A percentile compares a stretch with the other conserved stretches of the same genome.
Evolutionary conservation across 2,797 vertebrate genomes (phyloP).

Genomic region (Morus bassanus): DNA sequence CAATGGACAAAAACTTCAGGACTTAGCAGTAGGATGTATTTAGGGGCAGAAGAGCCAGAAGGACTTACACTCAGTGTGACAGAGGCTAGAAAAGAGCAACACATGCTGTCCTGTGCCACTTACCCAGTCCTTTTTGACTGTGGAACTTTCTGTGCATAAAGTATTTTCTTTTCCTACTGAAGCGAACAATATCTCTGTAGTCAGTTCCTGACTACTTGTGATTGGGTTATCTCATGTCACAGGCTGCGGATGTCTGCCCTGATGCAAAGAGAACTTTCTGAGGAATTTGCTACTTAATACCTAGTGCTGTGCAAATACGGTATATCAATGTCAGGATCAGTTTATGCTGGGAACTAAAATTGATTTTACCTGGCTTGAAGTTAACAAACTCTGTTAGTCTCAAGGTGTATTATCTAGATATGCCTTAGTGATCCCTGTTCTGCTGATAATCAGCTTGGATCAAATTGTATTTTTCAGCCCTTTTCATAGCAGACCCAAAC

Average conservation of each 20-base stretch:
- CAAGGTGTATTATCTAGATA: background rate
- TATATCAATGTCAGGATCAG: background rate
- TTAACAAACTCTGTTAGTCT: background rate
- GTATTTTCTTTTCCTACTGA: background rate
- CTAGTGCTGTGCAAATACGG: background rate
- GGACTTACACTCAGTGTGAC: background rate
- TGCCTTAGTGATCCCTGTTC: background rate
- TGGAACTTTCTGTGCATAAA: background rate
- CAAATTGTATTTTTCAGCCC: background rate
- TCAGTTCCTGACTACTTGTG: background rate
- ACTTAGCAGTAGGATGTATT: background rate
- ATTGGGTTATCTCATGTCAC: background rate
- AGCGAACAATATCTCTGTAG: background rate
- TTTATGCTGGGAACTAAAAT: background rate
- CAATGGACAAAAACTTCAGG: background rate
- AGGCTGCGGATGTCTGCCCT: background rate
- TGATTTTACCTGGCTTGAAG: background rate
- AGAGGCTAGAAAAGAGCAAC: background rate
- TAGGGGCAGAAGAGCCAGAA: background rate
- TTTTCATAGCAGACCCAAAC: background rate
- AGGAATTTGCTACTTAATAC: background rate
- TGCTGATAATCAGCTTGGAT: background rate
- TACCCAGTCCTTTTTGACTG: background rate
- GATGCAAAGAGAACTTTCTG: background rate
- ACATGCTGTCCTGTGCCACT: background rate